Evolutionary conservation across 2,113 vertebrate genomes (phyloP).

Genomic region (Orycteropus afer): DNA sequence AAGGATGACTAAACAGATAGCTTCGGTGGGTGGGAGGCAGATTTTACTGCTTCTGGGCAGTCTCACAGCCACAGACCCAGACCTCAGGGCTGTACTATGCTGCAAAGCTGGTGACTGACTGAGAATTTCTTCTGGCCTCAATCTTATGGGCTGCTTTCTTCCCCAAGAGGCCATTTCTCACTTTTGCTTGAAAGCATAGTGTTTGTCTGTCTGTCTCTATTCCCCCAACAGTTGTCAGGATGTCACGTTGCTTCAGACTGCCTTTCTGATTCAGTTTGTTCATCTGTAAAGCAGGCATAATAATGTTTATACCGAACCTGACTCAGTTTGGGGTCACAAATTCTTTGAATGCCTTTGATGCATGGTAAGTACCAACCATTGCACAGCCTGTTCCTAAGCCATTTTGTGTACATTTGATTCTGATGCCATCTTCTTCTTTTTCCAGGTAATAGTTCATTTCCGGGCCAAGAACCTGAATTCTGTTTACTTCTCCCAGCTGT

Average conservation of each 20-base stretch:
- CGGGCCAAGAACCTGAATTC: constrained; percentile 72
- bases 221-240: background rate
- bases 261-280: background rate
- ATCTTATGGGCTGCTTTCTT: background rate
- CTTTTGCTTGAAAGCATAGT: background rate
- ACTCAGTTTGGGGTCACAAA: background rate
- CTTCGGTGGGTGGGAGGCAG: background rate
- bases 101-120: background rate
- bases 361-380: background rate
- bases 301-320: background rate
- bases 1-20: background rate
- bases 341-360: background rate
- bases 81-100: background rate
- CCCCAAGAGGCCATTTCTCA: background rate
- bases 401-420: background rate
- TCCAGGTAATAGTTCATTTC: constrained; percentile 66
- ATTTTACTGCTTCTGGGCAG: background rate
- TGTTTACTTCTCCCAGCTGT: constrained; percentile 82
- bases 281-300: background rate
- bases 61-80: background rate
- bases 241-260: background rate
- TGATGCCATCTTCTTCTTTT: constrained; percentile 23
- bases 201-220: background rate
- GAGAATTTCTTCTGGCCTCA: background rate
- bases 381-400: background rate